Percentiles rank a stretch among this genome's conserved stretches.
phyloP scores from a whole-genome alignment of 2,113 vertebrate genomes.

The Alligator sinensis region DNA sequence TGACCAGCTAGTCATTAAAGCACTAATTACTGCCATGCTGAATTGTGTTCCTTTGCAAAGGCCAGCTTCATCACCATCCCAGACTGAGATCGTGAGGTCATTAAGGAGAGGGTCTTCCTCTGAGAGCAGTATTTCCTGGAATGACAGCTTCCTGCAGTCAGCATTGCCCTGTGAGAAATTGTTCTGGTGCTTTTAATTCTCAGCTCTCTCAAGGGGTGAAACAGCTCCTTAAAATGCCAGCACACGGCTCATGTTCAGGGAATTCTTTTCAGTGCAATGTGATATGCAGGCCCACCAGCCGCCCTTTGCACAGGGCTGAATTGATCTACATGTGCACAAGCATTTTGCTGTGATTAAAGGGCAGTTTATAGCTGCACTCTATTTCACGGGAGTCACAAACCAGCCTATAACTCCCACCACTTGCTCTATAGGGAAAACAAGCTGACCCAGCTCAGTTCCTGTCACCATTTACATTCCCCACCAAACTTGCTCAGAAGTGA shows the following conservation, averaged over 20 bases:
- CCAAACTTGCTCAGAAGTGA: background rate
- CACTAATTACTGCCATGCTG: background rate
- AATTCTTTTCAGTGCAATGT: background rate
- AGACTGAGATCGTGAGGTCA: background rate
- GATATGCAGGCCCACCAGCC: accelerated
- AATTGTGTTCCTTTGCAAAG: background rate
- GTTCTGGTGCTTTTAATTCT: background rate
- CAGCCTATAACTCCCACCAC: background rate
- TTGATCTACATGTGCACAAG: accelerated
- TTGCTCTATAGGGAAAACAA: background rate
- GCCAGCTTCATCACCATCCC: background rate
- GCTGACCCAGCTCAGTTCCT: background rate
- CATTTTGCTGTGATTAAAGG: background rate
- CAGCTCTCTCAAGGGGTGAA: background rate
- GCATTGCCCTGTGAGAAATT: accelerated
- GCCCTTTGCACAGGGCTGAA: background rate
- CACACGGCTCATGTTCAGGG: background rate
- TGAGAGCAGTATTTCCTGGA: background rate
- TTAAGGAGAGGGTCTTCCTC: background rate
- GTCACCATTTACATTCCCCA: background rate
- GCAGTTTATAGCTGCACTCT: background rate
- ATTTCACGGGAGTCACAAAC: background rate
- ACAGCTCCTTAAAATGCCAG: background rate
- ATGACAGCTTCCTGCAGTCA: background rate
- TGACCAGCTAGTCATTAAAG: background rate